These are phyloP conservation scores for Thaleichthys pacificus DNA, from an alignment of 2,797 vertebrate genomes.

Conservation along the genomic window DNA sequence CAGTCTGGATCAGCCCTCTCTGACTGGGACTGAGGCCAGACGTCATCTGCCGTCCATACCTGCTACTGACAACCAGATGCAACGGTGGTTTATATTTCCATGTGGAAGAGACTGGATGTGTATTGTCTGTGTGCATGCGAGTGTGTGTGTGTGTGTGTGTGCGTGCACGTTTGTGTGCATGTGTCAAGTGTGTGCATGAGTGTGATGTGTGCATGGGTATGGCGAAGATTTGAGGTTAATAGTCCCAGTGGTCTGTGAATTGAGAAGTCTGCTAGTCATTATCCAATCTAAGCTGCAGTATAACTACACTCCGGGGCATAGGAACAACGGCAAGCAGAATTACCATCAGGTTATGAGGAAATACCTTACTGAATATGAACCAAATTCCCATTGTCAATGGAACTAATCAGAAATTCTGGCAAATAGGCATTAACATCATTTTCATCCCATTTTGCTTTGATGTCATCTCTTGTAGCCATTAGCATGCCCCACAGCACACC, in stretches of 20 bases:
- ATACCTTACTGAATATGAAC: not conserved
- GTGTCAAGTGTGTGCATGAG: constrained; percentile 7
- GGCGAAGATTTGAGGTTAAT: constrained; percentile 44
- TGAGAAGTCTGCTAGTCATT: constrained; percentile 54
- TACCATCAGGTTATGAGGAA: not conserved
- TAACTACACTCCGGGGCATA: constrained; percentile 28
- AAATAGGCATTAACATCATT: no score
- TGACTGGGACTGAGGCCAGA: constrained; percentile 21
- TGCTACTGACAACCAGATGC: constrained; percentile 33
- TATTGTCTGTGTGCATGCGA: constrained; percentile 4
- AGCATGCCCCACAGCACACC: constrained; percentile 24
- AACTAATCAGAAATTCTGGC: not conserved
- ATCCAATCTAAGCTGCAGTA: constrained; percentile 38
- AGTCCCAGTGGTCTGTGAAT: constrained; percentile 28
- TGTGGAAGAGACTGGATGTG: constrained; percentile 20
- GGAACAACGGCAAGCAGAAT: constrained; percentile 8
- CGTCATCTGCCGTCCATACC: constrained; percentile 41
- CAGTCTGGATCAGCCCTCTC: constrained; percentile 15
- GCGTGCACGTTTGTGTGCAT: not conserved
- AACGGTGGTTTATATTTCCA: constrained; percentile 40
- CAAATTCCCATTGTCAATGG: not conserved
- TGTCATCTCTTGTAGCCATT: no score
- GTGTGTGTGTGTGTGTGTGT: not conserved
- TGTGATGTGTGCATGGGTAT: constrained; percentile 8
- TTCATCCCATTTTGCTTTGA: no score